Percentiles rank a stretch among this genome's conserved stretches.
phyloP scores from a whole-genome alignment of 1,140 invertebrate species.

The Pemphigus obesinymphae region DNA sequence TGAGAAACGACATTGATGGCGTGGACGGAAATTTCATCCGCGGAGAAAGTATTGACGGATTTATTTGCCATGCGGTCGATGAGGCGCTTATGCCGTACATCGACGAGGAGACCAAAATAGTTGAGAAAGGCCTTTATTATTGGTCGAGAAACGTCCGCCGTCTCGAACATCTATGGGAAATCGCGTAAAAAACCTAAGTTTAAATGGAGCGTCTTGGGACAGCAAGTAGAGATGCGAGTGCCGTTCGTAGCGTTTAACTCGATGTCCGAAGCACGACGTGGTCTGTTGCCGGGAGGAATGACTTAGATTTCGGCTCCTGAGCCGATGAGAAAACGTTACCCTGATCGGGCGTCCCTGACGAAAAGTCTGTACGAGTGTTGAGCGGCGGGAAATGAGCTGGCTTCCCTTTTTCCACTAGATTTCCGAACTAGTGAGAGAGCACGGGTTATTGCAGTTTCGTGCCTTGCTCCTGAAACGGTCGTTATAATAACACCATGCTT shows the following conservation, averaged over 20 bases:
- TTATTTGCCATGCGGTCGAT: no score
- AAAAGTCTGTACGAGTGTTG: background rate
- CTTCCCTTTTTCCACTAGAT: background rate
- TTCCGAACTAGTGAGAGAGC: background rate
- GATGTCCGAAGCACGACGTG: background rate
- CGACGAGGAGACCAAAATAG: no score
- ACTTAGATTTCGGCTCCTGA: background rate
- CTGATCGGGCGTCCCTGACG: background rate
- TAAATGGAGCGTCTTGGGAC: no score
- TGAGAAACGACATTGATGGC: background rate
- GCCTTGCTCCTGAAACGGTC: background rate
- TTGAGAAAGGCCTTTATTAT: background rate
- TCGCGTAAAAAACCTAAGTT: background rate
- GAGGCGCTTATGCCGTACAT: no score
- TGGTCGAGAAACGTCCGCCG: background rate
- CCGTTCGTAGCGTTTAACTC: no score
- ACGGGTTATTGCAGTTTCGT: background rate
- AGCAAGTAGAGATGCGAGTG: no score
- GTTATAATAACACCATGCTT: background rate
- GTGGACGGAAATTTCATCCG: background rate
- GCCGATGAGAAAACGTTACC: background rate
- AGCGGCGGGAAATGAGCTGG: background rate
- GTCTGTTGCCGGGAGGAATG: background rate
- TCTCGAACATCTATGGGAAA: background rate
- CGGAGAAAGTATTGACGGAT: no score